These are phyloP conservation scores for Sphaeridia pumilis DNA, from an alignment of 2,888 invertebrate genomes.

Conservation along the genomic window DNA sequence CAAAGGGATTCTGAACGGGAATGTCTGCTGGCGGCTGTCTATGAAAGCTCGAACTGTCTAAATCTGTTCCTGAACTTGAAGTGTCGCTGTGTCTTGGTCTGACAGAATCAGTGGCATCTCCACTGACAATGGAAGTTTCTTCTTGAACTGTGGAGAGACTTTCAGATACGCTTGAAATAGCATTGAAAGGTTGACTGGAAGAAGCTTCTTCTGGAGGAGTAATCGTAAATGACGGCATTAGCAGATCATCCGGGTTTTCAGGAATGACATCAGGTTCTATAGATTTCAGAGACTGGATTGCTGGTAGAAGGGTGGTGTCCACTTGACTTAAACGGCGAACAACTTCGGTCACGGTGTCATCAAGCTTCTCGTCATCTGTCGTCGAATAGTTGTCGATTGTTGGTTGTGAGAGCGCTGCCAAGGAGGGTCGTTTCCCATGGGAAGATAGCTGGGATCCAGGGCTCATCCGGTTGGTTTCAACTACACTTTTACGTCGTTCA, in stretches of 20 bases:
- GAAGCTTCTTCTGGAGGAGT: too few species aligned
- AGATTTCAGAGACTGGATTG: too few species aligned
- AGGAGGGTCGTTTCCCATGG: background rate
- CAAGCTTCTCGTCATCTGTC: constrained; percentile 15
- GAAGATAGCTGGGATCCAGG: background rate
- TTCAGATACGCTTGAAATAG: too few species aligned
- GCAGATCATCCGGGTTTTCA: background rate
- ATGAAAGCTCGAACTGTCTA: background rate
- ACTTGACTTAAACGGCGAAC: constrained; percentile 22
- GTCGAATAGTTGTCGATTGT: constrained; percentile 5
- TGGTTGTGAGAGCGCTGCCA: background rate
- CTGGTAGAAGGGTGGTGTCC: constrained; percentile 2
- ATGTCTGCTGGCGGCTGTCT: background rate
- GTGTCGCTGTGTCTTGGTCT: too few species aligned
- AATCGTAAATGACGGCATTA: too few species aligned
- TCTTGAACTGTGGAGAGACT: too few species aligned
- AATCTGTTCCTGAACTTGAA: too few species aligned
- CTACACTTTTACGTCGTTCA: constrained; percentile 22
- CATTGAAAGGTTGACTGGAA: too few species aligned
- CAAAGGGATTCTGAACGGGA: background rate
- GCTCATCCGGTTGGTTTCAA: constrained; percentile 9
- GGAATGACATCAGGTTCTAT: too few species aligned
- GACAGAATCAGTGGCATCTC: too few species aligned
- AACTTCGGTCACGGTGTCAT: constrained; percentile 20
- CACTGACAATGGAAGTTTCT: too few species aligned